Conservation (phyloP, 2,113 vertebrate genomes). For the Apistogramma diplotaenia region DNA sequence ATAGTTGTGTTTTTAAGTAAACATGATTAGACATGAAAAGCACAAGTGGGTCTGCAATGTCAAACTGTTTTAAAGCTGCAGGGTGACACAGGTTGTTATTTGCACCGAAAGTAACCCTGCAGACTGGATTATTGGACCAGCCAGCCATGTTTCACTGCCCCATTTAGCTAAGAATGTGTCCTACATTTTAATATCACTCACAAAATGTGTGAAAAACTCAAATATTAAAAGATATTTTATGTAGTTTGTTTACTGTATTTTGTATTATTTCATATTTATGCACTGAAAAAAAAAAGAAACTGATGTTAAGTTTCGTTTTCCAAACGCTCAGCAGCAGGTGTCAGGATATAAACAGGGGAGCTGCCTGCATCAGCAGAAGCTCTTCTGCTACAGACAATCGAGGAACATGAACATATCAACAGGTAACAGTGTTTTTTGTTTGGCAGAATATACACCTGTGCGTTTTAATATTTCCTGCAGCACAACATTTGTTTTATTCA, state of each 20-base stretch:
- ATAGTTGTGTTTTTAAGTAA: too few species aligned
- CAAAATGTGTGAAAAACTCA: too few species aligned
- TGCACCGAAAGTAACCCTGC: background rate
- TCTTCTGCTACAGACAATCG: background rate
- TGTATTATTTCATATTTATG: too few species aligned
- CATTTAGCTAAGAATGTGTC: background rate
- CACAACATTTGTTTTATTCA: background rate
- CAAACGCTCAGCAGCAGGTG: background rate
- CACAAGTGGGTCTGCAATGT: too few species aligned
- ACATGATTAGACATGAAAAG: background rate
- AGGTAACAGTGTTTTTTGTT: background rate
- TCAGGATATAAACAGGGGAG: fast-evolving
- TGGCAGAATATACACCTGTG: background rate
- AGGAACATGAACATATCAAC: constrained; percentile 19
- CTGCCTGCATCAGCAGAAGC: background rate
- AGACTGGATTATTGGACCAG: background rate
- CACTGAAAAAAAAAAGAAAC: constrained; percentile 11
- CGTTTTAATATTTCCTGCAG: background rate
- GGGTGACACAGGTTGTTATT: background rate
- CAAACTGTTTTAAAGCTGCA: too few species aligned
- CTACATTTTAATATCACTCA: too few species aligned
- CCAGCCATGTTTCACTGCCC: background rate
- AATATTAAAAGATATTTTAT: too few species aligned
- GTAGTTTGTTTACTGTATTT: too few species aligned
- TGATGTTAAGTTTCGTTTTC: constrained; percentile 53